Evolutionary conservation across 2,888 invertebrate species (phyloP), one percentile per base, ranked within the genome.

Genomic region (Dryococelus australis): DNA sequence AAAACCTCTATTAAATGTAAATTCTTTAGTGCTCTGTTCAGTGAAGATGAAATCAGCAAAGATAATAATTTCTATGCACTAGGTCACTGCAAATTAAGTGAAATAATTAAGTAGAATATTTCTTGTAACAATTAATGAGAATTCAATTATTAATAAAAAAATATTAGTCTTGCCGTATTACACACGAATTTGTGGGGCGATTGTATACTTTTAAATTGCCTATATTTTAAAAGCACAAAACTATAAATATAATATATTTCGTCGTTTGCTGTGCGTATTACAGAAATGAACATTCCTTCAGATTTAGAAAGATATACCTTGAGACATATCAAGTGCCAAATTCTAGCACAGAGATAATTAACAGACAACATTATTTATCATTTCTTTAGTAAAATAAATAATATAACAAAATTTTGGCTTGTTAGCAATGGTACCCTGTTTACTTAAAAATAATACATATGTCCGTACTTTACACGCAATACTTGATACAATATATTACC

Each of bases 391-490:
- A 65, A 65, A 65, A 65, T 65, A 65, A 65, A 65, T 65, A 65
- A 65, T 65, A 16, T 65, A 65, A 65, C 65, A 24, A n/a, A 65
- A 65, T 20, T n/a, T n/a, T 65, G 6, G 65, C 2, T 65, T 65
- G 10, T 65, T 65, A 65, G 6, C 65, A 65, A 83, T 83, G 28
- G 8, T 83, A 83, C 83, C 83, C 83, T 83, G 83, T 83, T 28
- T 83, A 83, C 28, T 83, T 83, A 83, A 83, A 83, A 83, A 83
- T 83, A 83, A n/a, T 28, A 43, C 43, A 83, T 83, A 20, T 83
- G 28, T 83, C 35, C 43, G 83, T 83, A 83, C 13, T 83, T 83
- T 27, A 83, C 43, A 83, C 83, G 43, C 28, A 83, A 83, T 83
- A 35, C 26, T 35, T 83, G 35, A 83, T 83, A 83, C 28, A 83